phyloP scores from a whole-genome alignment of 2,888 invertebrate species.

The Tortricodes alternella region DNA sequence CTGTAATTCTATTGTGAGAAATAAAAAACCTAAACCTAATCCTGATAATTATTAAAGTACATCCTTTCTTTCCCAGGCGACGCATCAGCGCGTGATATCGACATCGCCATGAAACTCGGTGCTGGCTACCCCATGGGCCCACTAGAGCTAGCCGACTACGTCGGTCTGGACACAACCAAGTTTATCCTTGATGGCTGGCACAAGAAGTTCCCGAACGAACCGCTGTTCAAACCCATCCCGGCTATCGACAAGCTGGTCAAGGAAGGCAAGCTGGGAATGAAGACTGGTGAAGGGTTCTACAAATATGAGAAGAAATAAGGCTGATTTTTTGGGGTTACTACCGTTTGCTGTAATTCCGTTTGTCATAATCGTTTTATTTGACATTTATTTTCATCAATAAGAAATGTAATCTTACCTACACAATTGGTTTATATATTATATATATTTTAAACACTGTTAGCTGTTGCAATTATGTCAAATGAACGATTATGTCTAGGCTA shows the following conservation, averaged over 20 bases:
- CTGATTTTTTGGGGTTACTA: background rate
- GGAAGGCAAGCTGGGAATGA: slow-evolving; percentile 91
- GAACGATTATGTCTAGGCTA: too few relatives aligned
- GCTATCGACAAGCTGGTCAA: slow-evolving; percentile 84
- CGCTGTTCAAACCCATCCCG: slow-evolving; percentile 70
- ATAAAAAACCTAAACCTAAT: too few relatives aligned
- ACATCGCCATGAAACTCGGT: slow-evolving; percentile 94
- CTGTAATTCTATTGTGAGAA: too few relatives aligned
- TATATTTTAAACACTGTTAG: too few relatives aligned
- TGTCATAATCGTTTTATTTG: too few relatives aligned
- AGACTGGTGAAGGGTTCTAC: slow-evolving; percentile 93
- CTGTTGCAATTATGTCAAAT: too few relatives aligned
- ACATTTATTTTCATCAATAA: too few relatives aligned
- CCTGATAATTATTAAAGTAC: too few relatives aligned
- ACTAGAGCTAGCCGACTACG: slow-evolving; percentile 91
- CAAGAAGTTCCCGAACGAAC: slow-evolving; percentile 74
- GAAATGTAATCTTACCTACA: too few relatives aligned
- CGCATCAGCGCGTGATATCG: slow-evolving; percentile 89
- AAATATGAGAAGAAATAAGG: slow-evolving; percentile 81
- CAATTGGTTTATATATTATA: too few relatives aligned
- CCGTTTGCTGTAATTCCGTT: too few relatives aligned
- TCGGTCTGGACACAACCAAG: slow-evolving; percentile 90
- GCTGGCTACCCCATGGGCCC: slow-evolving; percentile 96
- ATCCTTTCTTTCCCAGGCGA: slow-evolving; percentile 77
- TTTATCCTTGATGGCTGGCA: slow-evolving; percentile 91